A percentile compares a stretch with the other conserved stretches of the same genome.
These are phyloP conservation scores for Periparus ater DNA, from an alignment of 2,797 vertebrate species.

Conservation along the genomic window DNA sequence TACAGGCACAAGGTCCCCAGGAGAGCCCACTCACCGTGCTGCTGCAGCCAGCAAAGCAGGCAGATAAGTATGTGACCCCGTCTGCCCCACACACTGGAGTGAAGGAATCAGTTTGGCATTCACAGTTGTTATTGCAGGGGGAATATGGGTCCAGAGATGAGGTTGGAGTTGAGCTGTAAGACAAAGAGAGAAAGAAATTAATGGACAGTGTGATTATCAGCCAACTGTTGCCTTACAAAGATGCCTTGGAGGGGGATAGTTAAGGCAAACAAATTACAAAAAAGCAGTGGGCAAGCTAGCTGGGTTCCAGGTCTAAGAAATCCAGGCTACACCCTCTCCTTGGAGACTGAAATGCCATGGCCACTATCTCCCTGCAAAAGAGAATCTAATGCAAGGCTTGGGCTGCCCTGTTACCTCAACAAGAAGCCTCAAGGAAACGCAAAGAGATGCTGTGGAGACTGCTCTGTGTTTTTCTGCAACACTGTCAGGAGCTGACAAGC, in stretches of 20 bases:
- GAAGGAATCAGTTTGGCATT: constrained; percentile 94
- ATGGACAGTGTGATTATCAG: not conserved
- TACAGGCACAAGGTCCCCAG: fast-evolving
- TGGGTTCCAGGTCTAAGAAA: not conserved
- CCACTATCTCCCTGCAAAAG: not conserved
- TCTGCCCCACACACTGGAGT: constrained; percentile 96
- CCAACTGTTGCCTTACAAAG: not conserved
- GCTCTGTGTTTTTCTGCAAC: not conserved
- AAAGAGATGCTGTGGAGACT: not conserved
- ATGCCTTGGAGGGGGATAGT: not conserved
- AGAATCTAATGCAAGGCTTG: not conserved
- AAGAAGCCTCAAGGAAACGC: not conserved
- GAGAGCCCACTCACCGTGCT: constrained; percentile 63
- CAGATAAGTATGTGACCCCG: constrained; percentile 93
- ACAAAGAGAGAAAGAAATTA: constrained; percentile 6
- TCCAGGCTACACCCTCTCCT: not conserved
- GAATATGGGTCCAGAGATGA: constrained; percentile 82
- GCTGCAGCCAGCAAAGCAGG: constrained; percentile 95
- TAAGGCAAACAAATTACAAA: not conserved
- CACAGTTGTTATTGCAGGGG: constrained; percentile 90
- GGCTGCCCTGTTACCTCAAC: not conserved
- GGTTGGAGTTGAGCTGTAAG: constrained; percentile 77
- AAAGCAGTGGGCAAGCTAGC: not conserved
- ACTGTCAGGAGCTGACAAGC: not conserved
- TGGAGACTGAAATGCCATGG: not conserved